Percentiles rank a stretch among this genome's conserved stretches.
These are phyloP conservation scores for Verasper variegatus DNA, from an alignment of 2,113 vertebrate species.

Conservation along the genomic window DNA sequence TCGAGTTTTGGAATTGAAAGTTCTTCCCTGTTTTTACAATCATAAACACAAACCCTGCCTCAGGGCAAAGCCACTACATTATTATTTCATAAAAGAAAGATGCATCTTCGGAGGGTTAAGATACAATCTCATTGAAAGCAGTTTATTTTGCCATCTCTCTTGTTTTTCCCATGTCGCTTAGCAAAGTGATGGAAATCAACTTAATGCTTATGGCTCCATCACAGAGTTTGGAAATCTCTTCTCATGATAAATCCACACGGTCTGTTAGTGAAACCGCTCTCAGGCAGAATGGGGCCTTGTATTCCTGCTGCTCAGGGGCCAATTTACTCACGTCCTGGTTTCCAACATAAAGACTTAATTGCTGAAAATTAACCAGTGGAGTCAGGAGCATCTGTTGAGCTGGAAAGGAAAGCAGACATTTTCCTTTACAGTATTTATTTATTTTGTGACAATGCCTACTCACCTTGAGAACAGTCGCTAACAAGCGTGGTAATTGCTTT, in stretches of 20 bases:
- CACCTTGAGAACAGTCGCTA: conserved; percentile 41
- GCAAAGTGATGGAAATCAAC: neutral
- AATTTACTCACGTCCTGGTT: conserved; percentile 68
- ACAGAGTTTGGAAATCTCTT: conserved; percentile 57
- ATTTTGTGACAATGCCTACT: conserved; percentile 27
- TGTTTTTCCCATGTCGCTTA: conserved; percentile 14
- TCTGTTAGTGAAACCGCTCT: conserved; percentile 41
- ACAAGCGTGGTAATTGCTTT: conserved; percentile 26
- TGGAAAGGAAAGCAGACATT: conserved; percentile 46
- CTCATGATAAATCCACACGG: conserved; percentile 58
- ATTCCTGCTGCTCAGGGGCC: conserved; percentile 55
- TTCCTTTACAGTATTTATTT: conserved; percentile 41
- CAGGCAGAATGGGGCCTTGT: conserved; percentile 56
- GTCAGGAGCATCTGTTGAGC: conserved; percentile 67
- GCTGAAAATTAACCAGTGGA: conserved; percentile 76
- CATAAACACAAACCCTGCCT: conserved; percentile 28
- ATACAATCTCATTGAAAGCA: conserved; percentile 45
- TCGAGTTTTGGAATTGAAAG: neutral
- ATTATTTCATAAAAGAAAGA: conserved; percentile 11
- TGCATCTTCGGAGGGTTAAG: conserved; percentile 17
- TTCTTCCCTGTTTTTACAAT: conserved; percentile 25
- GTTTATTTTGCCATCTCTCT: conserved; percentile 8
- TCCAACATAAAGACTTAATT: conserved; percentile 73
- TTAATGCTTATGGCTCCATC: conserved; percentile 35
- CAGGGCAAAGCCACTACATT: conserved; percentile 16